These are phyloP conservation scores for Scaptodrosophila lebanonensis DNA, from an alignment of 1,140 invertebrate genomes.

Conservation along the genomic window DNA sequence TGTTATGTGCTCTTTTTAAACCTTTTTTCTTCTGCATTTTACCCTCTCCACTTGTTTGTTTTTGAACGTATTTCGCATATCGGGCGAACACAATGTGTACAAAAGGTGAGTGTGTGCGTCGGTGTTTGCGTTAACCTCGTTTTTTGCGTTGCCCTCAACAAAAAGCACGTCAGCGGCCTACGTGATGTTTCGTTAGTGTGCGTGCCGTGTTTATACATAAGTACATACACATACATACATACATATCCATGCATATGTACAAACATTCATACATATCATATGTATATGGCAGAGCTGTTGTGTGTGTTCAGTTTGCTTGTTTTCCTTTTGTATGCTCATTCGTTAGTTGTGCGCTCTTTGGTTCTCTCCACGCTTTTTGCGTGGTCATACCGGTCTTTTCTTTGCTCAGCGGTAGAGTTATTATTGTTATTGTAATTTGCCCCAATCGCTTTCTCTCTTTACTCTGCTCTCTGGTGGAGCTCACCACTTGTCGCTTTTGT, in stretches of 20 bases:
- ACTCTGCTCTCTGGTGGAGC: conserved; percentile 3
- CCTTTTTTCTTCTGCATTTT: conserved; percentile 36
- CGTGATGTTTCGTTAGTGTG: conserved; percentile 43
- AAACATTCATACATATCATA: conserved; percentile 10
- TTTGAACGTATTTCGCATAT: conserved; percentile 57
- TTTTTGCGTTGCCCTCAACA: conserved; percentile 36
- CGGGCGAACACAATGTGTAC: conserved; percentile 47
- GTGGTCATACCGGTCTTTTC: conserved; percentile 64
- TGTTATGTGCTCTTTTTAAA: too few species aligned
- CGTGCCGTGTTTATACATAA: conserved; percentile 4
- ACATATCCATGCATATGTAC: conserved; percentile 16
- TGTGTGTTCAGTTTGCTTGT: conserved; percentile 27
- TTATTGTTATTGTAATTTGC: conserved; percentile 10
- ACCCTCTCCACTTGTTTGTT: conserved; percentile 60
- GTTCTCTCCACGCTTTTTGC: conserved; percentile 32
- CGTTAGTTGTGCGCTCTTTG: conserved; percentile 22
- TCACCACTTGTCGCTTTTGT: conserved; percentile 60
- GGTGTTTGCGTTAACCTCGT: conserved; percentile 45
- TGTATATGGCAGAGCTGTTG: conserved; percentile 8
- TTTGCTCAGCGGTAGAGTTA: conserved; percentile 19
- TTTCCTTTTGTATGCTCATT: conserved; percentile 28
- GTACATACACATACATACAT: conserved; percentile 12
- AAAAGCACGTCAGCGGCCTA: conserved; percentile 48
- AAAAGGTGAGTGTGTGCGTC: conserved; percentile 7
- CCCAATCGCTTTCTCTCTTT: conserved; percentile 6